These are phyloP conservation scores for Macrosiphum euphorbiae DNA, from an alignment of 2,888 invertebrate genomes.

Conservation along the genomic window DNA sequence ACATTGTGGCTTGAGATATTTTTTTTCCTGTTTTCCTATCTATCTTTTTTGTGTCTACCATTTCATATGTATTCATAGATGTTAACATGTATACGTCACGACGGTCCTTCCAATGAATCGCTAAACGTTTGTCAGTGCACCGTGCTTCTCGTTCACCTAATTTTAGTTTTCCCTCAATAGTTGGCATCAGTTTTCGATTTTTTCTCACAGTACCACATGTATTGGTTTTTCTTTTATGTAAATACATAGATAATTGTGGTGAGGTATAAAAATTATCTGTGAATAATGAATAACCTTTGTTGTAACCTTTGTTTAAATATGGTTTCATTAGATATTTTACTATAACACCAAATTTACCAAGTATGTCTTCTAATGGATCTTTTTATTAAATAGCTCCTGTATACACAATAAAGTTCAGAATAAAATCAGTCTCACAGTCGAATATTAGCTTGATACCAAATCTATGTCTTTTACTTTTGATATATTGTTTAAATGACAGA, in stretches of 20 bases:
- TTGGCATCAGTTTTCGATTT: conserved; percentile 41
- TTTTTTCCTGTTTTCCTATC: neutral
- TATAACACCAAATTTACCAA: conserved; percentile 64
- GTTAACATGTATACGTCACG: conserved; percentile 62
- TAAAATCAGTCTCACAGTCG: conserved; percentile 53
- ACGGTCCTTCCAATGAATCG: conserved; percentile 55
- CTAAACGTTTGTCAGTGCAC: conserved; percentile 1
- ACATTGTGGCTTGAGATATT: neutral
- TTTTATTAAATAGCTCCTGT: conserved; percentile 42
- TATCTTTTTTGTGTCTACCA: neutral
- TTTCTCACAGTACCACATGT: conserved; percentile 61
- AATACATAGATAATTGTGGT: conserved; percentile 60
- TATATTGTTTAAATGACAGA: conserved; percentile 67
- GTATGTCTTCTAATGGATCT: conserved; percentile 37
- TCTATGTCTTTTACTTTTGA: conserved; percentile 66
- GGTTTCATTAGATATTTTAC: conserved; percentile 66
- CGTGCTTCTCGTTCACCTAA: conserved; percentile 38
- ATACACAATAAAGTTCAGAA: neutral
- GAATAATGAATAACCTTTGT: conserved; percentile 63
- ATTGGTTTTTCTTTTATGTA: conserved; percentile 59
- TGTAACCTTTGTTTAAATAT: conserved; percentile 65
- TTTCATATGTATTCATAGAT: neutral
- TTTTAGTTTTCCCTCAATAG: conserved; percentile 27
- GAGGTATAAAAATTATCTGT: conserved; percentile 66
- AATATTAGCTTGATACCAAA: conserved; percentile 67